These are phyloP conservation scores for Ctenopoma multispine DNA, from an alignment of 2,797 vertebrate species.

Conservation along the genomic window DNA sequence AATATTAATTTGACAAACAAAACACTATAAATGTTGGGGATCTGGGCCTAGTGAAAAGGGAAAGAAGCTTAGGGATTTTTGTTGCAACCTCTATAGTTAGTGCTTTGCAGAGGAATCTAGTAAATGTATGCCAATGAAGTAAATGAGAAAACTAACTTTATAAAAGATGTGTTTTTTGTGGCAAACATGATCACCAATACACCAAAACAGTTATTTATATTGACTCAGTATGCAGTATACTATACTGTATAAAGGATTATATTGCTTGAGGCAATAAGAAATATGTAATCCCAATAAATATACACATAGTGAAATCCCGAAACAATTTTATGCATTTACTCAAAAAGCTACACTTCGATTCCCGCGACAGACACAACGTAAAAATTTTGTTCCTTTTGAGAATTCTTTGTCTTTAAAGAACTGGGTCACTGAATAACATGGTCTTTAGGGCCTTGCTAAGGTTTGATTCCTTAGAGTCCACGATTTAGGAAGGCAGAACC, in stretches of 20 bases:
- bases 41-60: too few species aligned
- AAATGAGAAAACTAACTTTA: neutral
- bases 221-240: too few species aligned
- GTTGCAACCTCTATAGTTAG: neutral
- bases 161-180: neutral
- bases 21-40: too few species aligned
- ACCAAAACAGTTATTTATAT: too few species aligned
- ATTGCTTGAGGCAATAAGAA: too few species aligned
- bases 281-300: too few species aligned
- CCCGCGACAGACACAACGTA: constrained; percentile 36
- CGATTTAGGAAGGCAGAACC: constrained; percentile 61
- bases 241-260: too few species aligned
- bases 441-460: constrained; percentile 62
- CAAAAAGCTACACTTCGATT: constrained; percentile 17
- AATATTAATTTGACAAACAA: too few species aligned
- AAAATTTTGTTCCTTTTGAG: constrained; percentile 55
- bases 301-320: too few species aligned
- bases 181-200: too few species aligned
- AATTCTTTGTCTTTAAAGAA: constrained; percentile 74
- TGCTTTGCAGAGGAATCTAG: neutral
- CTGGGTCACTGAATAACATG: constrained; percentile 75
- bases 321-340: constrained; percentile 11
- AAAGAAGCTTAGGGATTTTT: neutral
- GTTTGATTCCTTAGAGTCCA: constrained; percentile 57
- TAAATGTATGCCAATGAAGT: neutral